phyloP scores from a whole-genome alignment of 2,888 invertebrate species.

The Nasonovia ribisnigri region DNA sequence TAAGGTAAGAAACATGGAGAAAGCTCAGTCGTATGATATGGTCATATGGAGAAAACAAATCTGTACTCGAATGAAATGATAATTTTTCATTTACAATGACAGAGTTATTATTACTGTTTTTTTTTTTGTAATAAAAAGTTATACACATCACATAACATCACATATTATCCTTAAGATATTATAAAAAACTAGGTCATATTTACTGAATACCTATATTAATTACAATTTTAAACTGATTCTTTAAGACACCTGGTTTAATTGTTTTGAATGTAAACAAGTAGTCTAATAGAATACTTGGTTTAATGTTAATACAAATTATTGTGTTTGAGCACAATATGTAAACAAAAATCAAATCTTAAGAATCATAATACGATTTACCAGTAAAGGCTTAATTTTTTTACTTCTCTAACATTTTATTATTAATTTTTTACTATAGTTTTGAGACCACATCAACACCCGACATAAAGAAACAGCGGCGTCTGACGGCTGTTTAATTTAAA shows the following conservation, averaged over 20 bases:
- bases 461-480: not conserved
- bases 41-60: not conserved
- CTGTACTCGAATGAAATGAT: not conserved
- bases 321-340: not conserved
- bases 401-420: not conserved
- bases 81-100: not conserved
- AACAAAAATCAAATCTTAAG: not conserved
- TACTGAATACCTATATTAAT: not conserved
- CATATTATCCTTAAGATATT: not conserved
- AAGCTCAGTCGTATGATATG: not conserved
- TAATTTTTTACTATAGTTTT: not conserved
- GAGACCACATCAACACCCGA: not conserved
- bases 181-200: not conserved
- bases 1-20: not conserved
- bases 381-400: not conserved
- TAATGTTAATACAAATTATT: not conserved
- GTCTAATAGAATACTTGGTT: not conserved
- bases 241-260: not conserved
- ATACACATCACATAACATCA: not conserved
- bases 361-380: not conserved
- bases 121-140: not conserved
- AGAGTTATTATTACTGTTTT: not conserved
- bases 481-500: not conserved
- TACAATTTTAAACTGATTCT: not conserved
- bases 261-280: not conserved